Percentiles rank a stretch among this genome's conserved stretches.
Evolutionary conservation across 2,888 invertebrate genomes (phyloP).

Genomic region (Heteromyza rotundicornis): DNA sequence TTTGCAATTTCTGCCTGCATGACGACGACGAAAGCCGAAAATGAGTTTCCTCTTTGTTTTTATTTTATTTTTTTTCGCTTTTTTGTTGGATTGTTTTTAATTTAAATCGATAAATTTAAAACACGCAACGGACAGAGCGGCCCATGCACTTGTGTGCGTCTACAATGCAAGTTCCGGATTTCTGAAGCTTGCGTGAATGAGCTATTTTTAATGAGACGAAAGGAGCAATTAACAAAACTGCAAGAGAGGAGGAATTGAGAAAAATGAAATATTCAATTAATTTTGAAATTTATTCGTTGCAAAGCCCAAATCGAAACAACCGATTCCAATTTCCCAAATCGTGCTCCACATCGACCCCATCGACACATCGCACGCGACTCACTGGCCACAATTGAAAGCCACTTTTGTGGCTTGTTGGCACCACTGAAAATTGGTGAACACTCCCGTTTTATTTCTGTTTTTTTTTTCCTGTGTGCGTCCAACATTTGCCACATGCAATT

Average conservation of each 20-base stretch:
- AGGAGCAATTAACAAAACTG: too few species aligned
- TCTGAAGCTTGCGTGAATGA: too few species aligned
- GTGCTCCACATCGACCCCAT: not conserved
- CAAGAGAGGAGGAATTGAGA: too few species aligned
- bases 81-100: constrained; percentile 12
- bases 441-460: not conserved
- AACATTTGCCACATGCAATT: not conserved
- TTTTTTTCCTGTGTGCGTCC: not conserved
- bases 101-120: constrained; percentile 20
- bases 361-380: constrained; percentile 37
- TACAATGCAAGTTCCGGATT: too few species aligned
- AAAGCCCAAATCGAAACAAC: not conserved
- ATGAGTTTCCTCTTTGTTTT: not conserved
- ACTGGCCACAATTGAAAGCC: constrained; percentile 46
- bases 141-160: not conserved
- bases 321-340: not conserved
- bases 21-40: not conserved
- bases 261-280: not conserved
- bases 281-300: not conserved
- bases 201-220: too few species aligned
- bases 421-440: constrained; percentile 18
- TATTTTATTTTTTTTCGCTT: not conserved
- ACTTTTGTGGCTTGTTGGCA: constrained; percentile 40
- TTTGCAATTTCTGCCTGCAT: not conserved
- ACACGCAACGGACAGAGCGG: too few species aligned